phyloP scores from a whole-genome alignment of 2,113 vertebrate species.

The Globicephala melas region DNA sequence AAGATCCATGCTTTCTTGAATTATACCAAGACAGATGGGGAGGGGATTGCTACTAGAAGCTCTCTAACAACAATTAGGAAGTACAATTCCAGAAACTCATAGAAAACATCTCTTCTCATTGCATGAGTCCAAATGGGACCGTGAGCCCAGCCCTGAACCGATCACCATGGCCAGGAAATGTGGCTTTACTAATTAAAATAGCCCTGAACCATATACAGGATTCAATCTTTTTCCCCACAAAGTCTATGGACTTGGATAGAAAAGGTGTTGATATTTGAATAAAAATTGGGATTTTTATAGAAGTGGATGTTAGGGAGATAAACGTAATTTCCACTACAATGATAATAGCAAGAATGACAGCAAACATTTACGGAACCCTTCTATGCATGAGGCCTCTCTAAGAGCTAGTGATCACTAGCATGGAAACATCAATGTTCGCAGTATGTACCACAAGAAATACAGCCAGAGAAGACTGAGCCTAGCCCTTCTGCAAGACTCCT shows the following conservation, averaged over 20 bases:
- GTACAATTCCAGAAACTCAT: no score
- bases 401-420: not conserved
- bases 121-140: not conserved
- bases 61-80: not conserved
- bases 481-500: conserved; percentile 49
- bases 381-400: not conserved
- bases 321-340: not conserved
- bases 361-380: not conserved
- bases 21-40: not conserved
- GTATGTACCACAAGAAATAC: not conserved
- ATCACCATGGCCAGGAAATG: not conserved
- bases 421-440: not conserved
- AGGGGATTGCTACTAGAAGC: not conserved
- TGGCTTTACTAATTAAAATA: not conserved
- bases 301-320: not conserved
- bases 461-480: not conserved
- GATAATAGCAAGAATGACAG: not conserved
- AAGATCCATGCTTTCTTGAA: not conserved
- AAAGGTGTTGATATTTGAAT: not conserved
- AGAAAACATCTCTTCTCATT: no score
- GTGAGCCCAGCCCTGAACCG: not conserved
- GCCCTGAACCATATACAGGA: not conserved
- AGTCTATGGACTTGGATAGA: not conserved
- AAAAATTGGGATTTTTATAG: not conserved
- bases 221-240: not conserved